Evolutionary conservation across 2,888 invertebrate genomes (phyloP).

Genomic region (Augochlorella aurata): DNA sequence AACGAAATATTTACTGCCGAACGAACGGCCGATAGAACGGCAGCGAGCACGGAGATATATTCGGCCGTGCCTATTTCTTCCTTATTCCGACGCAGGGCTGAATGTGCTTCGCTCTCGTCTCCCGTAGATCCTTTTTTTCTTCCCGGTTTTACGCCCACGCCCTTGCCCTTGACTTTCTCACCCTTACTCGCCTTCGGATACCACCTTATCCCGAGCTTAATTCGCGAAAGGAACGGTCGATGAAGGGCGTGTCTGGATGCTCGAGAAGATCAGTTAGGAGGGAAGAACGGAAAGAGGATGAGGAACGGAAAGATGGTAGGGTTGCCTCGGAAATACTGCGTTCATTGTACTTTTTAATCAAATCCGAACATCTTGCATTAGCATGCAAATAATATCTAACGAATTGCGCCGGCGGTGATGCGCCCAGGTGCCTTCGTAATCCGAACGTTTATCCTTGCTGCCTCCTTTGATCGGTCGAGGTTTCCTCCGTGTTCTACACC

Average conservation of each 20-base stretch:
- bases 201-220: constrained; percentile 65
- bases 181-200: constrained; percentile 57
- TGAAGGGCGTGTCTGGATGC: constrained; percentile 66
- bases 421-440: background rate
- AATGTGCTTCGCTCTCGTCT: constrained; percentile 48
- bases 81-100: constrained; percentile 18
- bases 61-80: constrained; percentile 17
- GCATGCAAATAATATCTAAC: constrained; percentile 26
- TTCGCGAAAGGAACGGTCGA: constrained; percentile 66
- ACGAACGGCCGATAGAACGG: background rate
- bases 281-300: constrained; percentile 38
- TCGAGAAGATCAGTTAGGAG: constrained; percentile 46
- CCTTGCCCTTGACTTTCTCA: constrained; percentile 68
- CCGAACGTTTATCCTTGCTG: background rate
- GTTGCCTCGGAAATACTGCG: constrained; percentile 11
- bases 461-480: background rate
- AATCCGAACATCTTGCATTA: constrained; percentile 32
- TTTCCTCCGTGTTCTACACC: background rate
- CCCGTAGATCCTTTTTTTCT: constrained; percentile 44
- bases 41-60: constrained; percentile 30
- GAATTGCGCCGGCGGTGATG: background rate
- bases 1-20: background rate
- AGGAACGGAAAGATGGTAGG: constrained; percentile 17
- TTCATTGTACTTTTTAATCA: constrained; percentile 39
- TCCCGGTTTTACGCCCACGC: constrained; percentile 55